Evolutionary conservation across 2,113 vertebrate species (phyloP).

Genomic region (Aphelocoma coerulescens): DNA sequence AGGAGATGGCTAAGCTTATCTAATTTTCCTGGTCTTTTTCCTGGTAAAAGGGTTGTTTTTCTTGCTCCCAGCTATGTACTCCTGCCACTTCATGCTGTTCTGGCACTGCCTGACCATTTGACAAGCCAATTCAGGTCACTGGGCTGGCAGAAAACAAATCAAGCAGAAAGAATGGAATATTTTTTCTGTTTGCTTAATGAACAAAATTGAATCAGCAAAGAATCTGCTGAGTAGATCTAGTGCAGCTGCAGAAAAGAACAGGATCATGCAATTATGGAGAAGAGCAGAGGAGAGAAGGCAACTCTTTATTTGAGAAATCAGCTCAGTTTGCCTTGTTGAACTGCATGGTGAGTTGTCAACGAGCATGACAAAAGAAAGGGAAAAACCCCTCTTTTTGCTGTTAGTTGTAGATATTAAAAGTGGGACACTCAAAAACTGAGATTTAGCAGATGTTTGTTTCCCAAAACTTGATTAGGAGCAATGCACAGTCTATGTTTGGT

Average conservation of each 20-base stretch:
- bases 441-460: neutral
- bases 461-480: neutral
- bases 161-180: neutral
- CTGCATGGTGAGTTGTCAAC: neutral
- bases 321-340: neutral
- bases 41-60: neutral
- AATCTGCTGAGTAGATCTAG: neutral
- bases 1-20: neutral
- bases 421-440: neutral
- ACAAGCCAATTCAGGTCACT: neutral
- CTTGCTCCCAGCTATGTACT: neutral
- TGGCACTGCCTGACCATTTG: neutral
- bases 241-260: neutral
- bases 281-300: neutral
- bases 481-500: neutral
- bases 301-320: neutral
- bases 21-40: neutral
- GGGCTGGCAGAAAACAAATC: neutral
- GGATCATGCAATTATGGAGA: neutral
- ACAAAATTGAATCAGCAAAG: conserved; percentile 11
- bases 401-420: neutral
- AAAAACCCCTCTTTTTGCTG: rapidly evolving
- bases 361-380: neutral
- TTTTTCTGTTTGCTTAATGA: conserved; percentile 3
- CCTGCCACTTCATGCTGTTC: neutral